Conservation (phyloP, 1,140 invertebrate genomes). For the Zaprionus africanus region DNA sequence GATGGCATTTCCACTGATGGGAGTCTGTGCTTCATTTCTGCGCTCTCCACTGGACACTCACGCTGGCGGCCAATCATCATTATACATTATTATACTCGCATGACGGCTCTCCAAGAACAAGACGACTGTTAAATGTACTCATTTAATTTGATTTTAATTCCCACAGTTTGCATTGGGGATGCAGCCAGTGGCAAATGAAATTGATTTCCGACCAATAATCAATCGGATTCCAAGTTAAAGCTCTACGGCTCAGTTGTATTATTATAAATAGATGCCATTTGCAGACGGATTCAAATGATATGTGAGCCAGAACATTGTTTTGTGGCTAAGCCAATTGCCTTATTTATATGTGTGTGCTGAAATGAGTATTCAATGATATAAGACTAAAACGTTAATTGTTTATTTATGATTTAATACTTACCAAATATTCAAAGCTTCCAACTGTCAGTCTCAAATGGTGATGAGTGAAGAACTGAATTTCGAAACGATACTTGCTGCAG, state of each 20-base stretch:
- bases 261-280: background rate
- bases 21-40: constrained; percentile 1
- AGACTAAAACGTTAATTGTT: no score
- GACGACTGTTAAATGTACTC: constrained; percentile 36
- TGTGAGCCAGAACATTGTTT: background rate
- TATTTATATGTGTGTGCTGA: background rate
- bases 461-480: constrained; percentile 7
- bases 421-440: constrained; percentile 13
- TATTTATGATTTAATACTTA: background rate
- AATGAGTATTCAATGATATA: background rate
- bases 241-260: background rate
- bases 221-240: constrained; percentile 18
- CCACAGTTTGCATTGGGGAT: constrained; percentile 3
- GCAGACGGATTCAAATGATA: background rate
- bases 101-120: constrained; percentile 25
- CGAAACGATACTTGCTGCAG: constrained; percentile 7
- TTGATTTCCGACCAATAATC: constrained; percentile 35
- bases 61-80: constrained; percentile 19
- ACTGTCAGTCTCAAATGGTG: constrained; percentile 12
- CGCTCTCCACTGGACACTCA: background rate
- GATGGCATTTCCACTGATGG: constrained; percentile 20
- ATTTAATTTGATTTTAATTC: constrained; percentile 49
- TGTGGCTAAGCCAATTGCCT: background rate
- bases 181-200: constrained; percentile 14
- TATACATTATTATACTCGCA: constrained; percentile 21